phyloP scores from a whole-genome alignment of 2,797 vertebrate species.

The Manis javanica region DNA sequence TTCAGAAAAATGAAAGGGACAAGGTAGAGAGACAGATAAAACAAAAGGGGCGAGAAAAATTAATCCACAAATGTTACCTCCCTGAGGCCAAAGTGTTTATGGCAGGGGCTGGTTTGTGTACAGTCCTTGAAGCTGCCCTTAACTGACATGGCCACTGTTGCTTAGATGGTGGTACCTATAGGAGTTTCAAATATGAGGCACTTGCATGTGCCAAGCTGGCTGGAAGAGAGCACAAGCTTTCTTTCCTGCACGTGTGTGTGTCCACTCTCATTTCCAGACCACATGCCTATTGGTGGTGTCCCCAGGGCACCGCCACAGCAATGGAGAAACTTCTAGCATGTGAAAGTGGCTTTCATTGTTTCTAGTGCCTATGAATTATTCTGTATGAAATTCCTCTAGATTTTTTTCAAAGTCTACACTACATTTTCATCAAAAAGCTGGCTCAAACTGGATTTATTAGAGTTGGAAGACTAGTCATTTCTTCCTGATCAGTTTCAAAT shows the following conservation, averaged over 20 bases:
- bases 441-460: neutral
- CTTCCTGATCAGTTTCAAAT: slow-evolving; percentile 14
- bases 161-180: neutral
- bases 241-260: neutral
- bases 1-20: neutral
- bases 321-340: neutral
- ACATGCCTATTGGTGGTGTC: neutral
- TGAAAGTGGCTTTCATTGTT: neutral
- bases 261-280: neutral
- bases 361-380: neutral
- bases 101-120: neutral
- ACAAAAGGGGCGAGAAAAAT: neutral
- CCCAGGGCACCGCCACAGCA: neutral
- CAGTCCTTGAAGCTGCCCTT: neutral
- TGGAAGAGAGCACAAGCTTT: neutral
- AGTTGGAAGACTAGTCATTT: neutral
- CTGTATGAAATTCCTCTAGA: neutral
- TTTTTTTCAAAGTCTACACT: slow-evolving; percentile 22
- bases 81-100: neutral
- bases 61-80: neutral
- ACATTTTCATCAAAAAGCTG: neutral
- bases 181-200: neutral
- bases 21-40: neutral
- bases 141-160: neutral
- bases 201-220: neutral